Evolutionary conservation across 2,113 vertebrate genomes (phyloP).

Genomic region (Lanius ludovicianus): DNA sequence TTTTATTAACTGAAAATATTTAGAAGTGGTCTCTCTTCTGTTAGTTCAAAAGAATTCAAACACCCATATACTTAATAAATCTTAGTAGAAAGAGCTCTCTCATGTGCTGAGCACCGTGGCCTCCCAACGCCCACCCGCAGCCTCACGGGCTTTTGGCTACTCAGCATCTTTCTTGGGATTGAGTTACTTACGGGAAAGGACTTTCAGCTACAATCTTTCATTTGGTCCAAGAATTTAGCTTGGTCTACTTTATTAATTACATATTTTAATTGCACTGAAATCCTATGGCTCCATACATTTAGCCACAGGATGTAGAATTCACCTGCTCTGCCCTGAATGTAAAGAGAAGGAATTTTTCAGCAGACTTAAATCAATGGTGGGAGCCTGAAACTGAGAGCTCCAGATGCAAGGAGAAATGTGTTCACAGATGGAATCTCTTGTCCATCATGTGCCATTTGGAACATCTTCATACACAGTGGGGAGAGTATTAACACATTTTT

Average conservation of each 20-base stretch:
- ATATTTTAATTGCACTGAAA: neutral
- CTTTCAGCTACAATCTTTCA: neutral
- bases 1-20: conserved; percentile 45
- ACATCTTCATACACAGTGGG: neutral
- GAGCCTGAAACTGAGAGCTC: neutral
- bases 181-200: conserved; percentile 22
- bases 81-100: neutral
- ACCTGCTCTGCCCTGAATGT: neutral
- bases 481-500: neutral
- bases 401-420: neutral
- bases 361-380: neutral
- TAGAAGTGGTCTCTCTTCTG: neutral
- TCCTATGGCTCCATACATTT: neutral
- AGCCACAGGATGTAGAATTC: neutral
- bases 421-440: neutral
- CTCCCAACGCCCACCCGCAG: neutral
- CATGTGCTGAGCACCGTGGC: neutral
- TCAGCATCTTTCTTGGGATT: conserved; percentile 5
- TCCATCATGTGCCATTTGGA: neutral
- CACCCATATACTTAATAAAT: conserved; percentile 4
- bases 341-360: neutral
- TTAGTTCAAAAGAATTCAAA: conserved; percentile 23
- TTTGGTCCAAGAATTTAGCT: neutral
- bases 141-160: neutral
- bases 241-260: neutral